Percentiles rank a stretch among this genome's conserved stretches.
phyloP scores from a whole-genome alignment of 2,797 vertebrate species.

The Enteromius unitaeniatus region DNA sequence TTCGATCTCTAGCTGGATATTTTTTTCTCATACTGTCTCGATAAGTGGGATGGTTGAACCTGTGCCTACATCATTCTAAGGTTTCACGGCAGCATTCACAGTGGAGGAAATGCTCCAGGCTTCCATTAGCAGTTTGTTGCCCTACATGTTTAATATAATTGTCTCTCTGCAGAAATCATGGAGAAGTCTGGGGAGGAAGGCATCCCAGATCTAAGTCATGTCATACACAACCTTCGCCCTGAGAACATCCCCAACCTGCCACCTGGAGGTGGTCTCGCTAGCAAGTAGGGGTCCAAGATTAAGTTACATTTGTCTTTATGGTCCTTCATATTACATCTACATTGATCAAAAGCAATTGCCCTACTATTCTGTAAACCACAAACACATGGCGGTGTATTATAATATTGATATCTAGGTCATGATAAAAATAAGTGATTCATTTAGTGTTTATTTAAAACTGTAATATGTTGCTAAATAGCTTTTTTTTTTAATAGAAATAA shows the following conservation, averaged over 20 bases:
- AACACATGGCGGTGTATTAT: not conserved
- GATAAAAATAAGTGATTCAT: not conserved
- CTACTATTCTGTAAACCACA: not conserved
- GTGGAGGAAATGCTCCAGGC: conserved; percentile 8
- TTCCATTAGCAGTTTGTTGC: not conserved
- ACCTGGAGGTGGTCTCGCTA: conserved; percentile 97
- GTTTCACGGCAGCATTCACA: conserved; percentile 17
- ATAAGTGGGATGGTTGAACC: conserved; percentile 12
- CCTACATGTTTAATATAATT: conserved; percentile 35
- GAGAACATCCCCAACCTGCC: conserved; percentile 98
- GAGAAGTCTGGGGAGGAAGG: conserved; percentile 90
- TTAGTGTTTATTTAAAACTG: not conserved
- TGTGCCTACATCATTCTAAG: conserved; percentile 16
- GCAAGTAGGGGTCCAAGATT: conserved; percentile 83
- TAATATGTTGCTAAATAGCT: not conserved
- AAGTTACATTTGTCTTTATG: not conserved
- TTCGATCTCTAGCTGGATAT: conserved; percentile 18
- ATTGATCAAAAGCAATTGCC: not conserved
- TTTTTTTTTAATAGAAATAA: not conserved
- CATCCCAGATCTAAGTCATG: conserved; percentile 93
- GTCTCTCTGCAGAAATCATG: conserved; percentile 87
- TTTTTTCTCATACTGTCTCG: conserved; percentile 21
- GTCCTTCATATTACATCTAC: not conserved
- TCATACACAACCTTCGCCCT: conserved; percentile 94
- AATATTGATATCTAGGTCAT: not conserved